Percentiles rank a stretch among this genome's conserved stretches.
phyloP scores from a whole-genome alignment of 2,797 vertebrate genomes.

The Diplodus puntazzo region DNA sequence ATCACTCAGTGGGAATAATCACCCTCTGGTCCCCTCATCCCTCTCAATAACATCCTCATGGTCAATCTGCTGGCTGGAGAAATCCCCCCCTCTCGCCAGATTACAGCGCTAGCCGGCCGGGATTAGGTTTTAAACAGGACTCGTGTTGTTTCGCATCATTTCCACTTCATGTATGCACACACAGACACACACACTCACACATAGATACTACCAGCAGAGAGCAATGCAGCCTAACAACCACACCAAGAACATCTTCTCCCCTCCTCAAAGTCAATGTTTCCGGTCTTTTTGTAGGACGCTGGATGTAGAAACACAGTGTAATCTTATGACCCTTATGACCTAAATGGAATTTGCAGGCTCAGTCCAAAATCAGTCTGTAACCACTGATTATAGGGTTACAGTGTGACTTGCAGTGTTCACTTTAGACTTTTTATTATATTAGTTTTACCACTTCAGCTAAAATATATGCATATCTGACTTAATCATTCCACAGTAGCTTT shows the following conservation, averaged over 20 bases:
- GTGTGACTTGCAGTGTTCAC: neutral
- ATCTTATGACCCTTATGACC: neutral
- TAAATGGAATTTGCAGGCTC: neutral
- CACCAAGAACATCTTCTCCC: conserved; percentile 1
- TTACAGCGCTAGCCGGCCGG: conserved; percentile 57
- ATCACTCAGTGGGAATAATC: conserved; percentile 49
- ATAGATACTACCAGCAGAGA: neutral
- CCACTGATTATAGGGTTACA: neutral
- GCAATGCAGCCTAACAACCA: conserved; percentile 18
- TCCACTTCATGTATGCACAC: conserved; percentile 4
- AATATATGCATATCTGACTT: neutral
- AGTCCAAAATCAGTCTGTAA: neutral
- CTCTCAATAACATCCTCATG: conserved; percentile 73
- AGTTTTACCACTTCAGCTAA: neutral
- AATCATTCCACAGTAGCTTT: neutral
- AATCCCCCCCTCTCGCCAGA: conserved; percentile 62
- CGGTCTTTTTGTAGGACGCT: neutral
- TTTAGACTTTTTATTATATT: too few relatives aligned
- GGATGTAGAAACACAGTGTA: conserved; percentile 10
- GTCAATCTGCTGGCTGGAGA: conserved; percentile 66
- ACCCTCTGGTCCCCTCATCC: conserved; percentile 53
- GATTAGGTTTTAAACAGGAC: conserved; percentile 69
- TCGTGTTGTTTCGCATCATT: conserved; percentile 38
- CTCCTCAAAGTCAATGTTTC: neutral
- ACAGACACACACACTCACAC: conserved; percentile 12